phyloP scores from a whole-genome alignment of 2,113 vertebrate genomes.

The Henicopernis longicauda region DNA sequence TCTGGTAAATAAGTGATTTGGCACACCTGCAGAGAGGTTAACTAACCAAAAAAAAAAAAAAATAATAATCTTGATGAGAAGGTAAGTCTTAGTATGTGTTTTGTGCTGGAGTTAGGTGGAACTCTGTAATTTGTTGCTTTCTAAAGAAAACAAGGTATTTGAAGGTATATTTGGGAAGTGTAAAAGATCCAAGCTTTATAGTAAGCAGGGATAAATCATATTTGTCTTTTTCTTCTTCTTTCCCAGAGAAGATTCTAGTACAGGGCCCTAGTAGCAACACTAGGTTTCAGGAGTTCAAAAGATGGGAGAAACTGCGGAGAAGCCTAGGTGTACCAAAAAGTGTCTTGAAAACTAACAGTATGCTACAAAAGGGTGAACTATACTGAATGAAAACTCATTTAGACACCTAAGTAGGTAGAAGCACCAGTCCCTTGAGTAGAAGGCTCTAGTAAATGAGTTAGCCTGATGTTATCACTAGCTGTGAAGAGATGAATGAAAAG shows the following conservation, averaged over 20 bases:
- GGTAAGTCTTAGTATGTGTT: background rate
- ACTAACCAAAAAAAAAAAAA: background rate
- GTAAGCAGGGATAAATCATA: background rate
- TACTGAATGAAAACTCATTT: background rate
- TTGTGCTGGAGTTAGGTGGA: background rate
- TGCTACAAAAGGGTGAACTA: background rate
- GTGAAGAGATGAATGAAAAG: background rate
- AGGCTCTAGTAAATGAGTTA: background rate
- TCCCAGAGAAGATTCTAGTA: background rate
- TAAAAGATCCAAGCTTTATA: background rate
- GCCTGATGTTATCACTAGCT: background rate
- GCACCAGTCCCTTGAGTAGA: background rate
- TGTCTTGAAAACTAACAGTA: background rate
- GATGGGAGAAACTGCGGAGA: background rate
- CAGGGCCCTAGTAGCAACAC: background rate
- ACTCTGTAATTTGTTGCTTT: background rate
- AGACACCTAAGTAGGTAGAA: background rate
- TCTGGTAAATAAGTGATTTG: background rate
- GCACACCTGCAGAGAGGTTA: background rate
- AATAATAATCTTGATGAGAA: background rate
- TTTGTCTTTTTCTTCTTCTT: background rate
- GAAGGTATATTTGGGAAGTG: background rate
- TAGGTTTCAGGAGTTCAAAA: background rate
- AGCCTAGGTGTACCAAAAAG: background rate
- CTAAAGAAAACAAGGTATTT: background rate